Percentiles rank a stretch among this genome's conserved stretches.
phyloP scores from a whole-genome alignment of 2,113 vertebrate species.

The Eublepharis macularius region DNA sequence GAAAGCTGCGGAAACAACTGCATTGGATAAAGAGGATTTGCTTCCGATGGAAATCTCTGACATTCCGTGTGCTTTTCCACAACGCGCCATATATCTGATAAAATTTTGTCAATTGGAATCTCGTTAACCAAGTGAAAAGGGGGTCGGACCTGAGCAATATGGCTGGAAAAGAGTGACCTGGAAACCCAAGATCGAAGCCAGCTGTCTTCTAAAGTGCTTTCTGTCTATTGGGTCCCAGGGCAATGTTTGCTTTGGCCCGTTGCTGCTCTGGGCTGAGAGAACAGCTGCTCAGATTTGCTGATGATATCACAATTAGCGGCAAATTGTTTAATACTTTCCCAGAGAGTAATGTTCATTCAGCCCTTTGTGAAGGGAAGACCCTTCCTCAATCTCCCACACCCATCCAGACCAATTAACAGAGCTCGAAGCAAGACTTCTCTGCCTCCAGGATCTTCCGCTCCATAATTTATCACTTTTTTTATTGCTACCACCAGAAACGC shows the following conservation, averaged over 20 bases:
- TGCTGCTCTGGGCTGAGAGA: slow-evolving; percentile 18
- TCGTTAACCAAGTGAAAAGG: slow-evolving; percentile 1
- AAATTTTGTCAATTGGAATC: not conserved
- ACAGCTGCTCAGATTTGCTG: slow-evolving; percentile 60
- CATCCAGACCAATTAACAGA: accelerated
- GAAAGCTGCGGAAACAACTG: not conserved
- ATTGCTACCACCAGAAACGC: not conserved
- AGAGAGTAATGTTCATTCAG: not conserved
- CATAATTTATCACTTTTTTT: slow-evolving; percentile 2
- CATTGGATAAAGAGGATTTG: not conserved
- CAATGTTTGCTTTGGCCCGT: slow-evolving; percentile 59
- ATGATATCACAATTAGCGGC: slow-evolving; percentile 59
- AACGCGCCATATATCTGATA: not conserved
- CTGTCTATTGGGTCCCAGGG: slow-evolving; percentile 24
- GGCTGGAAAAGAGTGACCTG: slow-evolving; percentile 26
- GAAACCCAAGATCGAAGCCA: not conserved
- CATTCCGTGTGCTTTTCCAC: not conserved
- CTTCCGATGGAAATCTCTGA: not conserved
- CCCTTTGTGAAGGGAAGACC: not conserved
- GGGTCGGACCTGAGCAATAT: accelerated
- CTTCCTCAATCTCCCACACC: not conserved
- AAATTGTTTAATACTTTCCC: slow-evolving; percentile 64
- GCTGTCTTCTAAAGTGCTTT: slow-evolving; percentile 42
- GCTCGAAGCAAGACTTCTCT: not conserved
- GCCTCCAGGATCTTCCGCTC: not conserved